phyloP scores from a whole-genome alignment of 2,888 invertebrate genomes.

The Dichetophora obliterata region DNA sequence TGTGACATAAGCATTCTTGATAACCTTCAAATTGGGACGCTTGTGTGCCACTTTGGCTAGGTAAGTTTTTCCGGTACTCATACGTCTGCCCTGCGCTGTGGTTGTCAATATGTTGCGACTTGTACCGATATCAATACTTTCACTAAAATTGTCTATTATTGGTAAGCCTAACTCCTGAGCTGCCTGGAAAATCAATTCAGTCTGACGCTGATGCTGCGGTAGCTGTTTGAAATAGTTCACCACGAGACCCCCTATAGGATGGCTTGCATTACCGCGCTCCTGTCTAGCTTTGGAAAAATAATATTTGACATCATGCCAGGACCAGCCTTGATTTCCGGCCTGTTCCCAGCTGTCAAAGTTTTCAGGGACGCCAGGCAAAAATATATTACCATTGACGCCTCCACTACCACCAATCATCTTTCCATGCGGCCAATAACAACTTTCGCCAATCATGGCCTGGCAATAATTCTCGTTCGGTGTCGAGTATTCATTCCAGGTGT shows the following conservation, averaged over 20 bases:
- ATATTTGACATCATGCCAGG: constrained; percentile 71
- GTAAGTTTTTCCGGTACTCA: constrained; percentile 74
- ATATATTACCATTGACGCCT: constrained; percentile 75
- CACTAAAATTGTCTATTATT: constrained; percentile 75
- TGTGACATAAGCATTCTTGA: constrained; percentile 24
- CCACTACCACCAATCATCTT: constrained; percentile 76
- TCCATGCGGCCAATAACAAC: constrained; percentile 75
- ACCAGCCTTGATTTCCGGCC: constrained; percentile 73
- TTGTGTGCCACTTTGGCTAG: constrained; percentile 60
- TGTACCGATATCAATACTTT: constrained; percentile 72
- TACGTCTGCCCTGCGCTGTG: constrained; percentile 72
- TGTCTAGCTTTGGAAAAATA: constrained; percentile 72
- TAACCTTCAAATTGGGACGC: constrained; percentile 56
- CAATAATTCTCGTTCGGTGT: constrained; percentile 57
- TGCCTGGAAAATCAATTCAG: constrained; percentile 72
- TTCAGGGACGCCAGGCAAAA: constrained; percentile 72
- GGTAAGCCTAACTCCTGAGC: constrained; percentile 77
- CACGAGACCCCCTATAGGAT: constrained; percentile 70
- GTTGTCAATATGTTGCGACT: constrained; percentile 73
- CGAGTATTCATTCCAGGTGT: constrained; percentile 61
- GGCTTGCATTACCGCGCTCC: constrained; percentile 59
- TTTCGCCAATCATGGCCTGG: constrained; percentile 53
- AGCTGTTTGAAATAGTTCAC: constrained; percentile 61
- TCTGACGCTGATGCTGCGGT: constrained; percentile 61
- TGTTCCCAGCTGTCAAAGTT: constrained; percentile 74